These are phyloP conservation scores for Brachynemurus nebulosus DNA, from an alignment of 2,888 invertebrate genomes.

Conservation along the genomic window DNA sequence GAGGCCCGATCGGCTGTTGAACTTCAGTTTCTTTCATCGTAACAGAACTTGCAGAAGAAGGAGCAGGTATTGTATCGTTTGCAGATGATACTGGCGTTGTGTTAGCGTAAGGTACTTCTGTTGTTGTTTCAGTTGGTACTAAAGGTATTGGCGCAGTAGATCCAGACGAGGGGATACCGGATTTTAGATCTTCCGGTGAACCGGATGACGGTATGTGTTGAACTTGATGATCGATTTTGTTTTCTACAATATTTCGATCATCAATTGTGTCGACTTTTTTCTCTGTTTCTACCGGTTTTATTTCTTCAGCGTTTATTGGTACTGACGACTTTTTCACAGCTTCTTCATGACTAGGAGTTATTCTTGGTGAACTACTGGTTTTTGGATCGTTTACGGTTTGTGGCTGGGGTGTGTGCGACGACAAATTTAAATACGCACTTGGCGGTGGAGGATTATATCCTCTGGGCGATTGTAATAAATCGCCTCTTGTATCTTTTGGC, in stretches of 20 bases:
- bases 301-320: neutral
- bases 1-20: neutral
- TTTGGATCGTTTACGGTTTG: neutral
- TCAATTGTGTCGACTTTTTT: conserved; percentile 1
- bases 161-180: neutral
- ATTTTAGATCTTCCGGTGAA: neutral
- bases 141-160: neutral
- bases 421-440: conserved; percentile 3
- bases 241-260: neutral
- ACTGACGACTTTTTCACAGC: neutral
- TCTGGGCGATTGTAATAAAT: conserved; percentile 2
- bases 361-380: conserved; percentile 1
- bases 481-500: neutral
- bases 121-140: neutral
- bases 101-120: neutral
- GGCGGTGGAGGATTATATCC: neutral
- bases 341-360: conserved; percentile 5
- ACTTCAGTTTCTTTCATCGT: neutral
- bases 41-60: neutral
- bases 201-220: too few species aligned
- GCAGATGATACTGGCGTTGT: neutral
- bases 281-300: neutral
- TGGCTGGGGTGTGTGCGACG: neutral
- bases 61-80: neutral
- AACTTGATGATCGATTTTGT: neutral